Evolutionary conservation across 2,113 vertebrate genomes (phyloP), one percentile per base, ranked within the genome.

Genomic region (Dicentrarchus labrax): DNA sequence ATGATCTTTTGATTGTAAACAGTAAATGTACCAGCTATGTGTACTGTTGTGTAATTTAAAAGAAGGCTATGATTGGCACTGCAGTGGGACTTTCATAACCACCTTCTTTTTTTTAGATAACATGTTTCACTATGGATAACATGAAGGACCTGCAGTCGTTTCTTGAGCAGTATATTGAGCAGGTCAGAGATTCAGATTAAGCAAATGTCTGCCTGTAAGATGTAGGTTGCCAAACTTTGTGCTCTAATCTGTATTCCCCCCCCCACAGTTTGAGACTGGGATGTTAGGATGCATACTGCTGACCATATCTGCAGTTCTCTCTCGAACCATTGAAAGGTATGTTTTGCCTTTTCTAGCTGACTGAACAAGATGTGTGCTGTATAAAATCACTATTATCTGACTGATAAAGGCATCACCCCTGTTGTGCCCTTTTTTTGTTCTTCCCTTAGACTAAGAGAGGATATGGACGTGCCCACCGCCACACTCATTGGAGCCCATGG

Each of bases 401-500:
- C 17, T 8, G 4, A n/a, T 45, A 2, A 41, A 69, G 62, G 50
- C n/a, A 5, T n/a, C 17, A 22, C 2, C 2, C 0, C 57, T n/a
- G 24, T 6, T 43, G 21, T 59, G 41, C 43, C 30, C 4, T 76
- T 60, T 65, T n/a, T 60, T 90, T 36, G 19, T 73, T 74, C 6
- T 93, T 53, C 86, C 76, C 47, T 22, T 90, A 99, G 98, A 73
- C 83, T 98, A 36, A 96, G 93, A 89, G 95, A 94, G 43, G 98
- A 99, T 87, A 97, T 99, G 36, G 98, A 99, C 0, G 95, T 98
- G 56, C 95, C 95, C 13, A 96, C 96, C 7, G 96, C 89, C 84
- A 92, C 95, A 1, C 83, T 99, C 75, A 99, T 99, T 1, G 98
- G 97, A 70, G 97, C 96, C 9, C 96, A 99, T 0, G 97, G 97